Evolutionary conservation across 2,797 vertebrate species (phyloP), one percentile per base, ranked within the genome.

Genomic region (Chlorospingus flavigularis): DNA sequence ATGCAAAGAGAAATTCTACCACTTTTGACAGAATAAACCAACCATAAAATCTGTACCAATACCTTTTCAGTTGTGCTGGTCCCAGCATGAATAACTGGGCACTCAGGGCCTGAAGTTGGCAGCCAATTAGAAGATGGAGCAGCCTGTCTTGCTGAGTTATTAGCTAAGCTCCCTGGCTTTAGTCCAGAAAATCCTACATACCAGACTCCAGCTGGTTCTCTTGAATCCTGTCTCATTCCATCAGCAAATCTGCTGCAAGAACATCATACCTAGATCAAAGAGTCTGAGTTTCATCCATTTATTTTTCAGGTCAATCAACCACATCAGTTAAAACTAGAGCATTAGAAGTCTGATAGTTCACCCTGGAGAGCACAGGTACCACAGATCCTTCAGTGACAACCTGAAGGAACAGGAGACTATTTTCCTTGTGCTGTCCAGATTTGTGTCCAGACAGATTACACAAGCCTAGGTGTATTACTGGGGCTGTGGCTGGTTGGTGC

Each of bases 131-230:
- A 86, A 79, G 88, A 88, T 84, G 6, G 35, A 86, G 39, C 35
- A 62, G 42, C 40, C 63, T 66, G 54, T 90, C 74, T 86, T 73
- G 43, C 40, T 81, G 73, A 86, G 58, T 87, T 93, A 88, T 60
- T 91, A 94, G 73, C 67, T 82, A 85, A 80, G 57, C 51, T 90
- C 61, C 71, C 40, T 87, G 84, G 80, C 47, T 92, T 93, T 78
- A 86, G 70, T 72, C 67, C 77, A 94, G 77, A 72, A 95, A 92
- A 88, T 80, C 74, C 74, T 70, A 81, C 40, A 51, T 72, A 70
- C 39, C 74, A 88, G 71, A 85, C 74, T 95, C 63, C 90, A 93
- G 73, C 62, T 92, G 73, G 73, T 93, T 86, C 42, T 75, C 66
- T 90, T 86, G 88, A 95, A 90, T 94, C 66, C 51, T 78, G 35